A percentile compares a stretch with the other conserved stretches of the same genome.
Conservation (phyloP, 2,797 vertebrate genomes). For the Poeciliopsis paucimaculata region DNA sequence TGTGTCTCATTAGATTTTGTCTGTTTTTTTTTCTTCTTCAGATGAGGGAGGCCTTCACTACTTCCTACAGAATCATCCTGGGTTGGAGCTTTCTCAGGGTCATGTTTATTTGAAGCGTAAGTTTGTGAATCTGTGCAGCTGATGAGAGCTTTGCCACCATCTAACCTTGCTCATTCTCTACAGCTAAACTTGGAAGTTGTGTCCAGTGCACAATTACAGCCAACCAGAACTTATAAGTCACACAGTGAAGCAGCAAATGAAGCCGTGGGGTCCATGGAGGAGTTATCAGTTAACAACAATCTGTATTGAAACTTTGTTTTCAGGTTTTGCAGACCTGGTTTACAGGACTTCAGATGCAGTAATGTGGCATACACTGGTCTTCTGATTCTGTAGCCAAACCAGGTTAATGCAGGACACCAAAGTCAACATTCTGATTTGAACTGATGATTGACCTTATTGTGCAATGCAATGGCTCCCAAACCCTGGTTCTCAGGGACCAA, state of each 20-base stretch:
- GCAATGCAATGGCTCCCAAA: too few relatives aligned
- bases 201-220: neutral
- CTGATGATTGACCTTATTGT: neutral
- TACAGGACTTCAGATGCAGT: neutral
- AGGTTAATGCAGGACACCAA: neutral
- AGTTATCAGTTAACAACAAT: neutral
- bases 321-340: neutral
- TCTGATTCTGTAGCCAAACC: neutral
- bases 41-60: conserved; percentile 68
- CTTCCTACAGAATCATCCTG: conserved; percentile 73
- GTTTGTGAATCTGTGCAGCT: conserved; percentile 14
- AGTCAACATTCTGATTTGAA: neutral
- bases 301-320: neutral
- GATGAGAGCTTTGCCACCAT: neutral
- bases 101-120: conserved; percentile 67
- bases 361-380: neutral
- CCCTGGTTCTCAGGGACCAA: too few relatives aligned
- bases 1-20: neutral
- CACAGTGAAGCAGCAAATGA: neutral
- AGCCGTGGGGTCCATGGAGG: neutral
- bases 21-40: conserved; percentile 32
- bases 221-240: neutral
- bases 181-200: neutral
- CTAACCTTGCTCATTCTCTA: neutral
- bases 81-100: conserved; percentile 49